Evolutionary conservation across 2,797 vertebrate genomes (phyloP).

Genomic region (Gadopsis marmoratus): DNA sequence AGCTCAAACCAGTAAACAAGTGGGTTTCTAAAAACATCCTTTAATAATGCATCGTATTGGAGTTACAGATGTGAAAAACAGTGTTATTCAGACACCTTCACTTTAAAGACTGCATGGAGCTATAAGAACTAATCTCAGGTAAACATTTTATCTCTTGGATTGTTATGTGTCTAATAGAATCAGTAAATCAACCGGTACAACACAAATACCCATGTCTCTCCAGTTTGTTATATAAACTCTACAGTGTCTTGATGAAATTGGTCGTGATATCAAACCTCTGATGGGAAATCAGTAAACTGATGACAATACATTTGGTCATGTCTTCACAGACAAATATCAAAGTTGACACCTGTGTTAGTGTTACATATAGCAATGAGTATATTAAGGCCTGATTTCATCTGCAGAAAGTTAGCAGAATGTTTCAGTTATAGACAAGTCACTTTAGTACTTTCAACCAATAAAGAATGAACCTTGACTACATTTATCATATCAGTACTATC

Average conservation of each 20-base stretch:
- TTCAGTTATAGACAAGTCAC: no score
- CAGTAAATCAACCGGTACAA: neutral
- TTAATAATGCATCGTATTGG: neutral
- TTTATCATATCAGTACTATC: neutral
- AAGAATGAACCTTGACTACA: neutral
- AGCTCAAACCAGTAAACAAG: neutral
- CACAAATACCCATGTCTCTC: neutral
- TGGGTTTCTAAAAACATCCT: slow-evolving; percentile 1
- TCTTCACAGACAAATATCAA: no score
- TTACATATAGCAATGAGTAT: no score
- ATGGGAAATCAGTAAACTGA: no score
- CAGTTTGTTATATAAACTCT: neutral
- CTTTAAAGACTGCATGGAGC: neutral
- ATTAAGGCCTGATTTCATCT: no score
- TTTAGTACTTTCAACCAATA: no score
- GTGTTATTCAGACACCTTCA: neutral
- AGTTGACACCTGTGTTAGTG: no score
- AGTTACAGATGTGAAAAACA: slow-evolving; percentile 8
- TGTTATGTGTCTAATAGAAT: neutral
- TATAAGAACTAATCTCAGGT: neutral
- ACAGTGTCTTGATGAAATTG: neutral
- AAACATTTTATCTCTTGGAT: neutral
- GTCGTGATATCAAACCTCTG: neutral
- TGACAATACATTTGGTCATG: no score
- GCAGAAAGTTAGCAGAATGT: no score